Conservation (phyloP, 2,888 invertebrate species). For the Nowickia ferox region DNA sequence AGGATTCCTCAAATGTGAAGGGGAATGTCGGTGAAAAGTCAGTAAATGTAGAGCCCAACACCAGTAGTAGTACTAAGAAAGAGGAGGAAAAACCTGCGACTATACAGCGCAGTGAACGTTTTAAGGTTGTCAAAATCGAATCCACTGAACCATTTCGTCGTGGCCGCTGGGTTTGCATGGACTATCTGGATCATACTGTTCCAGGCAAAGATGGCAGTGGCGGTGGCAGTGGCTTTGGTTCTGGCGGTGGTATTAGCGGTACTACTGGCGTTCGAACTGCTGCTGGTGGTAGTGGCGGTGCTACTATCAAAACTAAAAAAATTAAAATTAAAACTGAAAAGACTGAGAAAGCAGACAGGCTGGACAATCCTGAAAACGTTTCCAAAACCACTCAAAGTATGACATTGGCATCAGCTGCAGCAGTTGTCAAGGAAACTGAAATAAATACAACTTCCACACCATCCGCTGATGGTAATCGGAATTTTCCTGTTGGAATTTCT, state of each 20-base stretch:
- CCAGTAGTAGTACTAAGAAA: constrained; percentile 82
- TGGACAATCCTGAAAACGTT: constrained; percentile 63
- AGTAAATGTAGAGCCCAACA: constrained; percentile 86
- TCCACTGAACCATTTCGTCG: constrained; percentile 96
- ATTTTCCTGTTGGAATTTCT: constrained; percentile 78
- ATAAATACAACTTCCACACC: constrained; percentile 78
- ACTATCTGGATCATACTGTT: constrained; percentile 92
- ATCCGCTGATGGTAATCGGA: constrained; percentile 80
- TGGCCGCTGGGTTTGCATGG: constrained; percentile 97
- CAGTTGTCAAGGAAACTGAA: constrained; percentile 78
- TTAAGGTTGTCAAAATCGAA: constrained; percentile 97
- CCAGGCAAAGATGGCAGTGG: constrained; percentile 71
- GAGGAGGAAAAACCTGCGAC: constrained; percentile 86
- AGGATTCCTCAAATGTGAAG: constrained; percentile 85
- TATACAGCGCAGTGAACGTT: constrained; percentile 91
- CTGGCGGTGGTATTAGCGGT: constrained; percentile 67
- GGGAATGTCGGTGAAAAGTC: constrained; percentile 87
- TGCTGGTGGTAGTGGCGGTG: constrained; percentile 65
- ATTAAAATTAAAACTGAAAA: constrained; percentile 77
- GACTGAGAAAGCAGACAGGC: constrained; percentile 75
- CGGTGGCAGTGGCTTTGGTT: background rate
- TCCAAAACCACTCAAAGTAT: constrained; percentile 81
- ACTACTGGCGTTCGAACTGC: constrained; percentile 65
- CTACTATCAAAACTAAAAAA: no score
- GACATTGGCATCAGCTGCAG: constrained; percentile 78